phyloP scores from a whole-genome alignment of 2,888 invertebrate genomes.

The Limenitis camilla region DNA sequence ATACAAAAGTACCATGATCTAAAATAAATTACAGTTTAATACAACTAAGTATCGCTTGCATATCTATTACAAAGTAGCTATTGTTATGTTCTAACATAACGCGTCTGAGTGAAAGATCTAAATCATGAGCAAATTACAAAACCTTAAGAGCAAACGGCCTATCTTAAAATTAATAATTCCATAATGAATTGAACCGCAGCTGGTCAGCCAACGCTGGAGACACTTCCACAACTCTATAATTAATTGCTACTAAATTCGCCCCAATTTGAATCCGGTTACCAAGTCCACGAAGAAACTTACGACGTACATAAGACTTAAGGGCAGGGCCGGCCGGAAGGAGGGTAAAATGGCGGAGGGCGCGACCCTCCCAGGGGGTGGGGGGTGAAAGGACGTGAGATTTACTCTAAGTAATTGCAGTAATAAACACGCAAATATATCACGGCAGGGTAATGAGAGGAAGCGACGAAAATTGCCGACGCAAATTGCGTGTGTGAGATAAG shows the following conservation, averaged over 20 bases:
- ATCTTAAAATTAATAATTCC: constrained; percentile 21
- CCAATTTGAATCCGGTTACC: constrained; percentile 74
- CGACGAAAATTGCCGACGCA: constrained; percentile 69
- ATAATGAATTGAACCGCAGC: constrained; percentile 59
- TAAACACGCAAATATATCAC: constrained; percentile 76
- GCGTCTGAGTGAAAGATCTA: background rate
- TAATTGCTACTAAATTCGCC: constrained; percentile 75
- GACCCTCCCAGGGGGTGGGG: constrained; percentile 56
- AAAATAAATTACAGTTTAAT: too few relatives aligned
- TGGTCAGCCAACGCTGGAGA: constrained; percentile 56
- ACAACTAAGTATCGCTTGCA: too few relatives aligned
- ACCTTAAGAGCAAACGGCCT: background rate
- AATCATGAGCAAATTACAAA: background rate
- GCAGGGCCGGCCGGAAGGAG: constrained; percentile 72
- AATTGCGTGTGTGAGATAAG: constrained; percentile 75
- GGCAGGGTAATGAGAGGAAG: constrained; percentile 73
- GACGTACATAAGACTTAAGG: constrained; percentile 75
- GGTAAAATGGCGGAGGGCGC: constrained; percentile 70
- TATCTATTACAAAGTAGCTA: too few relatives aligned
- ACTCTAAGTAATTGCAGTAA: constrained; percentile 77
- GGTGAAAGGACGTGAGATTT: constrained; percentile 75
- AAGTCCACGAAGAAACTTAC: constrained; percentile 74
- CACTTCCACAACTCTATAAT: constrained; percentile 68
- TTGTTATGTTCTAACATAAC: too few relatives aligned
- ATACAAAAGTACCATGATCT: too few relatives aligned